Evolutionary conservation across 2,113 vertebrate species (phyloP), one percentile per base, ranked within the genome.

Genomic region (Salvelinus sp.): DNA sequence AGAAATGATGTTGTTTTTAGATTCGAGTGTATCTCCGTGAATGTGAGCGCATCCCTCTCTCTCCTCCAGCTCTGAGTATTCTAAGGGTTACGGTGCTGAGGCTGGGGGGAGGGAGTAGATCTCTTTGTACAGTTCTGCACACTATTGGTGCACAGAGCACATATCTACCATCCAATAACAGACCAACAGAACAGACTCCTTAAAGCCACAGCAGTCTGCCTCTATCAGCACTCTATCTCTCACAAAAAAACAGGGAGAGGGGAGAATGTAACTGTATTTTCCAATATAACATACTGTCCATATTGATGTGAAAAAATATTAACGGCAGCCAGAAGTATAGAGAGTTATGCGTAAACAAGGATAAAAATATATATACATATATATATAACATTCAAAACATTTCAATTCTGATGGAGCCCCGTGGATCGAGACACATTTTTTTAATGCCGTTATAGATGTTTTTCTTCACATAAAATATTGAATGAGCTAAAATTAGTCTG

Each of bases 21-120:
- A 20, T 68, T 68, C 22, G 9, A 54, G 25, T 16, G 6, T 44
- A 30, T 28, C 4, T 63, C 57, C 38, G 13, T 72, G 64, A 67
- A 33, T 20, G 72, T 67, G 65, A 73, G 23, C 71, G 38, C 75
- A 77, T 80, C 54, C 9, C 33, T 66, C 10, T 25, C 27, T 79
- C 57, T 87, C 79, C 80, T 77, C 75, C 23, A 76, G 69, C 76
- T 82, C 33, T 71, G 60, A 78, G 85, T 80, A 72, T 82, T 33
- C 70, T 75, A 85, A 87, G 82, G 81, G 82, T 85, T 86, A 64
- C 78, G 85, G 69, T 83, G 88, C 74, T 54, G 86, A 87, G 7
- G 67, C 82, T 77, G 82, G 90, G 88, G 92, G 91, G 91, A 91
- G 91, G 93, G 92, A 92, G 84, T 89, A 85, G 93, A 93, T 93